phyloP scores from a whole-genome alignment of 2,113 vertebrate species.

The Microtus ochrogaster region DNA sequence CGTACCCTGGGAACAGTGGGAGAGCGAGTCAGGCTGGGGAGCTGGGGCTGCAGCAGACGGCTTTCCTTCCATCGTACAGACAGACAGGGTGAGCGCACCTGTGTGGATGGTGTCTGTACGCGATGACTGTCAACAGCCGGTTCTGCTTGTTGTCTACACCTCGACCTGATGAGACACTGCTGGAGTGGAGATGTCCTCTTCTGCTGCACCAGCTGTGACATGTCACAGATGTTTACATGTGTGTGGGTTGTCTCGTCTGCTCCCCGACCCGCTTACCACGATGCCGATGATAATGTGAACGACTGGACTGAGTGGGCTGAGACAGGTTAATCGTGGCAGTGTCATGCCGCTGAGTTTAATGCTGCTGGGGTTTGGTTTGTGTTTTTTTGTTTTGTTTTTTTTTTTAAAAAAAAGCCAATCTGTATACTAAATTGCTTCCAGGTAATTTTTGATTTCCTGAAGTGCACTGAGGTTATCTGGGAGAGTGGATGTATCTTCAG shows the following conservation, averaged over 20 bases:
- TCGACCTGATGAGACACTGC: constrained; percentile 79
- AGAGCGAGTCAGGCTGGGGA: constrained; percentile 79
- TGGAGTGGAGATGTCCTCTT: constrained; percentile 74
- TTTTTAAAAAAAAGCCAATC: constrained; percentile 83
- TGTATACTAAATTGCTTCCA: constrained; percentile 92
- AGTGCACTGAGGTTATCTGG: constrained; percentile 92
- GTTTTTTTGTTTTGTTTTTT: constrained; percentile 73
- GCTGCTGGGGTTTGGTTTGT: constrained; percentile 87
- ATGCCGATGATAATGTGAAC: constrained; percentile 89
- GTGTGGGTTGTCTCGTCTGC: constrained; percentile 84
- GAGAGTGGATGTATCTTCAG: constrained; percentile 82
- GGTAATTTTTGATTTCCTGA: constrained; percentile 90
- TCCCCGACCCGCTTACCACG: constrained; percentile 86
- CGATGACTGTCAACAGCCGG: constrained; percentile 76
- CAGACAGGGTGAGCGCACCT: constrained; percentile 74
- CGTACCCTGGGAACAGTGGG: constrained; percentile 44
- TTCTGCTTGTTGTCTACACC: constrained; percentile 74
- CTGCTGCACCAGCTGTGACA: constrained; percentile 77
- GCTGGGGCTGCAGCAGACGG: constrained; percentile 60
- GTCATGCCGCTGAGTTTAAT: constrained; percentile 89
- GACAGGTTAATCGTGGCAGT: constrained; percentile 88
- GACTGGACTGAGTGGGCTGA: constrained; percentile 83
- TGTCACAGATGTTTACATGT: constrained; percentile 84
- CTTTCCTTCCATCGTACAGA: constrained; percentile 75
- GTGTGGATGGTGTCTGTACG: constrained; percentile 86